Percentiles rank a stretch among this genome's conserved stretches.
Evolutionary conservation across 2,888 invertebrate genomes (phyloP).

Genomic region (Chorisops tibialis): DNA sequence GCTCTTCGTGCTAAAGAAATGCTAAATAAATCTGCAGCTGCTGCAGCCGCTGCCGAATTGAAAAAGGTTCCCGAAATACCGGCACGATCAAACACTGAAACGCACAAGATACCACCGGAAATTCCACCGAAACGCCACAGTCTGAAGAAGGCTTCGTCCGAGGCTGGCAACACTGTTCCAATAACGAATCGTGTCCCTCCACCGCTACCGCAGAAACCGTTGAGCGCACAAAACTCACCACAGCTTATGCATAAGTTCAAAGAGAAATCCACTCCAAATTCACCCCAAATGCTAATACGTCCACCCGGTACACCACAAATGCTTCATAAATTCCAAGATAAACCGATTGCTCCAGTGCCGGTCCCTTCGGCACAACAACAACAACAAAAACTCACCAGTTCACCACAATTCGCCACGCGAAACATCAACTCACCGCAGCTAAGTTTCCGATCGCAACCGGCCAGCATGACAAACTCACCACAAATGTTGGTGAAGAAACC

Average conservation of each 20-base stretch:
- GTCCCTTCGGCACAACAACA: slow-evolving; percentile 1
- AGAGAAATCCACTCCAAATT: slow-evolving; percentile 41
- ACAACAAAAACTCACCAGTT: slow-evolving; percentile 31
- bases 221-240: slow-evolving; percentile 49
- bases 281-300: slow-evolving; percentile 20
- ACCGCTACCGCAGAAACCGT: slow-evolving; percentile 48
- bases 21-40: slow-evolving; percentile 38
- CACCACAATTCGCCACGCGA: slow-evolving; percentile 28
- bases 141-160: slow-evolving; percentile 43
- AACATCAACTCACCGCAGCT: slow-evolving; percentile 35
- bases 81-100: slow-evolving; percentile 44
- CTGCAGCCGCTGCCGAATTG: slow-evolving; percentile 14
- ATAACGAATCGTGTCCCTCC: slow-evolving; percentile 40
- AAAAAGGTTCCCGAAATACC: slow-evolving; percentile 51
- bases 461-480: slow-evolving; percentile 34
- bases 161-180: slow-evolving; percentile 41
- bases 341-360: not conserved
- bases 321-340: slow-evolving; percentile 30
- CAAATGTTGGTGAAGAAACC: slow-evolving; percentile 22
- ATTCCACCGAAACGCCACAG: slow-evolving; percentile 52
- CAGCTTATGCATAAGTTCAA: slow-evolving; percentile 45
- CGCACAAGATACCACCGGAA: slow-evolving; percentile 48
- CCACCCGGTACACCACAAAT: slow-evolving; percentile 32
- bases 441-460: slow-evolving; percentile 33
- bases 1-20: slow-evolving; percentile 47